Percentiles rank a stretch among this genome's conserved stretches.
Evolutionary conservation across 2,888 invertebrate genomes (phyloP).

Genomic region (Dicycla oo): DNA sequence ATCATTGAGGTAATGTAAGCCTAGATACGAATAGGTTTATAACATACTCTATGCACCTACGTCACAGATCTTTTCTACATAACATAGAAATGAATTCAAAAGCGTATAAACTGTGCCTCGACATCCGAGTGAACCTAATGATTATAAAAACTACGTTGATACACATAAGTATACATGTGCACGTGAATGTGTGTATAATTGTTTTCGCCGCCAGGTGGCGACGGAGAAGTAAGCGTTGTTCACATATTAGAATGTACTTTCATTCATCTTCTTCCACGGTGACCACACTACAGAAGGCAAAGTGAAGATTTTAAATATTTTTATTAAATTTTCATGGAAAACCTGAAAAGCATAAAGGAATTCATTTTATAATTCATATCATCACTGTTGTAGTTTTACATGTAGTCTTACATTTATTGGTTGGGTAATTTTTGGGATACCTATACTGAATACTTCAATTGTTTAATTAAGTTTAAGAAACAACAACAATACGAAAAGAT

Average conservation of each 20-base stretch:
- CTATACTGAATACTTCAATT: no score
- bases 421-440: no score
- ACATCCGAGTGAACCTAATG: conserved; percentile 23
- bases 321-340: not conserved
- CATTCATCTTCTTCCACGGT: conserved; percentile 73
- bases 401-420: no score
- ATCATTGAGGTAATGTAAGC: no score
- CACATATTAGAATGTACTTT: conserved; percentile 73
- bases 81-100: conserved; percentile 5
- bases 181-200: conserved; percentile 49
- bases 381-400: no score
- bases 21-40: no score
- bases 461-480: no score
- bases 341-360: not conserved
- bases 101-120: conserved; percentile 10
- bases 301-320: not conserved
- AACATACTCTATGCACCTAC: no score
- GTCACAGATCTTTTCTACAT: no score
- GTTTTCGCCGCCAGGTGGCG: conserved; percentile 62
- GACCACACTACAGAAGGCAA: conserved; percentile 52
- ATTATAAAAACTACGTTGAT: conserved; percentile 18
- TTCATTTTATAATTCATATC: no score
- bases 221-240: conserved; percentile 37
- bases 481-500: not conserved
- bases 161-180: conserved; percentile 24